Conservation (phyloP, 1,140 invertebrate genomes). For the Calephelis virginiensis region DNA sequence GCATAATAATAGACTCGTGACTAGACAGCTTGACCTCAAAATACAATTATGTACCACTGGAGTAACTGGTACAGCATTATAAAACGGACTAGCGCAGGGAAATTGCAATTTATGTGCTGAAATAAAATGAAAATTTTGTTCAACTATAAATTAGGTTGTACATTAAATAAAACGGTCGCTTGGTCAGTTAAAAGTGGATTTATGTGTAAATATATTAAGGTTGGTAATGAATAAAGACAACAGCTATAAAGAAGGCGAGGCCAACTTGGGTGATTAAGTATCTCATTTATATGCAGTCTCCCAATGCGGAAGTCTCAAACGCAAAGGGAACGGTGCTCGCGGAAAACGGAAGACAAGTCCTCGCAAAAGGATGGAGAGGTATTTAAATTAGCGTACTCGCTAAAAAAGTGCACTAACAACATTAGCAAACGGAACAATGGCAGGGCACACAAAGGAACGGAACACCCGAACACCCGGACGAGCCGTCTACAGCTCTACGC, state of each 20-base stretch:
- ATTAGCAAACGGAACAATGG: slow-evolving; percentile 75
- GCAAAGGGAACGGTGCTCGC: slow-evolving; percentile 67
- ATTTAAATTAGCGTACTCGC: slow-evolving; percentile 77
- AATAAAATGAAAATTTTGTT: slow-evolving; percentile 27
- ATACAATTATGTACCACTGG: slow-evolving; percentile 17
- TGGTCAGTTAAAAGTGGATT: slow-evolving; percentile 38
- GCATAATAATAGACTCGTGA: slow-evolving; percentile 16
- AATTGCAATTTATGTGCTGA: slow-evolving; percentile 11
- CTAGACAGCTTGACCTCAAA: slow-evolving; percentile 16
- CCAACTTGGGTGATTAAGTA: slow-evolving; percentile 75
- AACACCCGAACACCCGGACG: slow-evolving; percentile 41
- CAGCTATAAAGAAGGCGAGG: slow-evolving; percentile 68
- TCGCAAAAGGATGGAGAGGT: slow-evolving; percentile 72
- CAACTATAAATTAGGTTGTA: slow-evolving; percentile 22
- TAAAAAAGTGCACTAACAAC: slow-evolving; percentile 78
- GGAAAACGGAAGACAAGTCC: slow-evolving; percentile 75
- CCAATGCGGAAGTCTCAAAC: slow-evolving; percentile 69
- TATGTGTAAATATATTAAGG: slow-evolving; percentile 53
- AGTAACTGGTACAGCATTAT: slow-evolving; percentile 8
- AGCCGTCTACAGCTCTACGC: slow-evolving; percentile 35
- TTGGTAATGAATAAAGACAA: slow-evolving; percentile 68
- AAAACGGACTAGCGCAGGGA: slow-evolving; percentile 1
- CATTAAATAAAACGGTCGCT: slow-evolving; percentile 23
- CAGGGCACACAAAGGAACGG: slow-evolving; percentile 60
- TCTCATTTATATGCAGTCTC: slow-evolving; percentile 78